These are phyloP conservation scores for Anoplolepis gracilipes DNA, from an alignment of 1,140 invertebrate genomes.

Conservation along the genomic window DNA sequence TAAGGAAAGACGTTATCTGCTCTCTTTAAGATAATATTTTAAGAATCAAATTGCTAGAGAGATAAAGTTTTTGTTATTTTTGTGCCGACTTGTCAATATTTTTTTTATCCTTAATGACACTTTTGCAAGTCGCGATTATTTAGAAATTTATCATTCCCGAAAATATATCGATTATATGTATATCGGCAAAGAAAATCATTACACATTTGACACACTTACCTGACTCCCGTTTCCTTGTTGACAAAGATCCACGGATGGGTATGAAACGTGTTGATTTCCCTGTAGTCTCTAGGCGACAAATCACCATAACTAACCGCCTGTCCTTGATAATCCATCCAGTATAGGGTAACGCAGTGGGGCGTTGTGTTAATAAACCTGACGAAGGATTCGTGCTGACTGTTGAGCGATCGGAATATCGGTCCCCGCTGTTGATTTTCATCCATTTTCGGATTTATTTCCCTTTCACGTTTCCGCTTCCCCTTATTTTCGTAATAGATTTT, in stretches of 20 bases:
- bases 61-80: no score
- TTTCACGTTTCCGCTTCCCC: conserved; percentile 24
- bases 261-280: conserved; percentile 90
- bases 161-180: not conserved
- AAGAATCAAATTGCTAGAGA: not conserved
- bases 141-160: not conserved
- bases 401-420: conserved; percentile 81
- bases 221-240: conserved; percentile 88
- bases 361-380: conserved; percentile 91
- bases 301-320: conserved; percentile 86
- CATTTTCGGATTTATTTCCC: conserved; percentile 33
- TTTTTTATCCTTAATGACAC: not conserved
- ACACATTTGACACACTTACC: conserved; percentile 72
- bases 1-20: not conserved
- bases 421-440: conserved; percentile 45
- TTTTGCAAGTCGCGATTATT: not conserved
- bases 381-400: conserved; percentile 86
- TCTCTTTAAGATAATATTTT: not conserved
- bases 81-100: not conserved
- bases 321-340: conserved; percentile 92
- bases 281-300: conserved; percentile 84
- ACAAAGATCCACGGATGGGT: conserved; percentile 91
- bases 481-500: conserved; percentile 68
- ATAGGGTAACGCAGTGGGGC: conserved; percentile 87
- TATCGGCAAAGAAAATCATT: not conserved